Evolutionary conservation across 2,888 invertebrate species (phyloP), one percentile per base, ranked within the genome.

Genomic region (Parochlus steinenii): DNA sequence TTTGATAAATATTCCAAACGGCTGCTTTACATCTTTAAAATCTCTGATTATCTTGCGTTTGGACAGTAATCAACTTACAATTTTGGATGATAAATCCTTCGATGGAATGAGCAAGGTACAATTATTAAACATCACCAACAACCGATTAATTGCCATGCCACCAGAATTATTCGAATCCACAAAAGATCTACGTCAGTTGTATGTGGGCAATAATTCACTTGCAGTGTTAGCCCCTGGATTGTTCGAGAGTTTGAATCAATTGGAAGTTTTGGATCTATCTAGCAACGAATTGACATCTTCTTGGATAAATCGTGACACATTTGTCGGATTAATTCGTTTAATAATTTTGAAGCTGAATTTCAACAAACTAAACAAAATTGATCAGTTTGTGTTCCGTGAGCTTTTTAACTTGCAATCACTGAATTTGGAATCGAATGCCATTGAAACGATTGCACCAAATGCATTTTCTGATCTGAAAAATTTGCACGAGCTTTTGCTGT

Each of bases 251-350:
- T 61, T 83, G 41, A 73, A 74, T 48, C 74, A 79, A 50, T 56
- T 83, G 39, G 71, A 75, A 55, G 68, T 73, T 46, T 61, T 82
- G 43, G 80, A 82, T 55, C 60, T 82, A 48, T 76, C 77, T 29
- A 63, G 64, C 39, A 82, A 82, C 54, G 73, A 77, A 48, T 58
- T 83, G 45, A 74, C 74, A n/a, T 78, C 74, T 49, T 72, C 70
- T 44, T 79, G 77, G 74, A 71, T 82, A 32, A 77, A 76, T 46
- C 65, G 75, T 47, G 77, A 79, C 47, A 77, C 80, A 16, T 82
- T 85, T 58, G 68, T 74, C 16, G 75, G 74, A 40, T 62, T 83
- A 31, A 71, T 74, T 5, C 69, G 78, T 27, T 64, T 85, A 22
- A 73, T 80, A 38, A 70, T 79, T 38, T 62, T 85, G 40, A 79